Conservation (phyloP, 64 coral and sea anemone genomes). For the Actinia tenebrosa region DNA sequence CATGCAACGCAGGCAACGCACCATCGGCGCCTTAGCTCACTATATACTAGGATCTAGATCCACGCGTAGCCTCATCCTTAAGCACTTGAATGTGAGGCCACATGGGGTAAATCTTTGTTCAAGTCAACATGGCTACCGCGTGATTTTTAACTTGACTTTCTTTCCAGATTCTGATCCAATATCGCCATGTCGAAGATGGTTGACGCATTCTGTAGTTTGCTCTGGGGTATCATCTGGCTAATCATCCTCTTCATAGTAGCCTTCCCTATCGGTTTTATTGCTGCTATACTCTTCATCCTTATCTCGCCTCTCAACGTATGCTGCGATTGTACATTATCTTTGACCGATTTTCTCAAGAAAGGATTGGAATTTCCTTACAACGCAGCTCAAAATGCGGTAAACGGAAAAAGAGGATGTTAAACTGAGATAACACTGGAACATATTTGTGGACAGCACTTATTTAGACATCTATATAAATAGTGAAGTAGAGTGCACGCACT, state of each 20-base stretch:
- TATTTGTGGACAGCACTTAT: too few relatives aligned
- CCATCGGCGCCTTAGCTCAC: too few relatives aligned
- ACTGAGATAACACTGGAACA: background rate
- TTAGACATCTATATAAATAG: too few relatives aligned
- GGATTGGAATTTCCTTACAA: conserved; percentile 79
- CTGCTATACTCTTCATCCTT: conserved; percentile 57
- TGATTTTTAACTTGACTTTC: background rate
- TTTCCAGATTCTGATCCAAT: background rate
- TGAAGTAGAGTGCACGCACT: too few relatives aligned
- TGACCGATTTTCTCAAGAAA: conserved; percentile 94
- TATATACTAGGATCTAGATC: too few relatives aligned
- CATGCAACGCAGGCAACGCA: too few relatives aligned
- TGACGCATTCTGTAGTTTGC: conserved; percentile 77
- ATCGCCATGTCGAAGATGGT: background rate
- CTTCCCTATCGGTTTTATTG: conserved; percentile 69
- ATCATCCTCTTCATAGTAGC: conserved; percentile 74
- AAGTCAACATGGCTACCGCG: too few relatives aligned
- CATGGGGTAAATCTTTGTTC: too few relatives aligned
- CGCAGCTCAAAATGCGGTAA: conserved; percentile 57
- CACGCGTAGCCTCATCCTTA: too few relatives aligned
- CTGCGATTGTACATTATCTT: conserved; percentile 63
- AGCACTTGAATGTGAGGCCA: too few relatives aligned
- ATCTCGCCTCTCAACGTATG: conserved; percentile 90
- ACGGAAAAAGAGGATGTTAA: conserved; percentile 82
- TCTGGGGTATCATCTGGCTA: conserved; percentile 93